Conservation (phyloP, 2,888 invertebrate species). For the Empis livida region DNA sequence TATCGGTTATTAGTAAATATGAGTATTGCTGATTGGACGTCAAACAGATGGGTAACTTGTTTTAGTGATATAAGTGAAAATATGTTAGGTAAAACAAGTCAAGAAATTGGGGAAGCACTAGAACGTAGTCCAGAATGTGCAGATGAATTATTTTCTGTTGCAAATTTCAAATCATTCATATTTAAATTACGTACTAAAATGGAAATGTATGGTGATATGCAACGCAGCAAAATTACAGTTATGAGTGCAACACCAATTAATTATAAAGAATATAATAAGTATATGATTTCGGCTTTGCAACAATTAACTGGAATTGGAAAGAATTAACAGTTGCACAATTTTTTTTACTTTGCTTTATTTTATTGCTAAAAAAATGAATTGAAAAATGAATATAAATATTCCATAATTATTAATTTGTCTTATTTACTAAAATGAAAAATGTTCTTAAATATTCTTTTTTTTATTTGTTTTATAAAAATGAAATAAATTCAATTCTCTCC, state of each 20-base stretch:
- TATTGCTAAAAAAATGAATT: too few species aligned
- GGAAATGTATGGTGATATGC: conserved; percentile 65
- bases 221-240: conserved; percentile 60
- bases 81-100: conserved; percentile 54
- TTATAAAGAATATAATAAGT: conserved; percentile 59
- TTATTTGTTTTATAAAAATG: too few species aligned
- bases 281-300: conserved; percentile 57
- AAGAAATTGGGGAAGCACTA: conserved; percentile 66
- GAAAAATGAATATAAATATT: too few species aligned
- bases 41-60: conserved; percentile 79
- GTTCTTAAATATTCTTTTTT: too few species aligned
- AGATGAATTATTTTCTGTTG: conserved; percentile 54
- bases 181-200: conserved; percentile 79
- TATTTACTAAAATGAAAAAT: too few species aligned
- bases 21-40: conserved; percentile 76
- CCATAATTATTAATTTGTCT: too few species aligned
- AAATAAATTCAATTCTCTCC: too few species aligned
- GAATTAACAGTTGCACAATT: background rate
- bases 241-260: conserved; percentile 58
- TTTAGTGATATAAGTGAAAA: conserved; percentile 77
- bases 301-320: conserved; percentile 44
- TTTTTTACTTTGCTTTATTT: too few species aligned
- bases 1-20: conserved; percentile 72
- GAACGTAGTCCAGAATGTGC: conserved; percentile 53
- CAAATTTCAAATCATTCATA: conserved; percentile 65